Base-by-base conservation (phyloP, 1,140 invertebrate genomes). In the Wiebesia pumilae region DNA sequence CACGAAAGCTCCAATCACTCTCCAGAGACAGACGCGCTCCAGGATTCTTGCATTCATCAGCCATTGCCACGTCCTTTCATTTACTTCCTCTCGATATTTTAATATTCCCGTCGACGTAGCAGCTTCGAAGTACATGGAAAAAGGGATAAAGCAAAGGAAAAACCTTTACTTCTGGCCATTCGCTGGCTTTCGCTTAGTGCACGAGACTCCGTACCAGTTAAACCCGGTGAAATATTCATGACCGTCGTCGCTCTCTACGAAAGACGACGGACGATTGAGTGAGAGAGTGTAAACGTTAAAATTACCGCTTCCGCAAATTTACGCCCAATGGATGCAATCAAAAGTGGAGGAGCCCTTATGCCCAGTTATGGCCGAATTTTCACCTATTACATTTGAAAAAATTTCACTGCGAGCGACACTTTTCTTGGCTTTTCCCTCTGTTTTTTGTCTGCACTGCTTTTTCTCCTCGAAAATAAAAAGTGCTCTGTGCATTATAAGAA, bases 11-110 rank as follows among this genome's bases (percentile, higher is more conserved):
- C 87, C 86, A 51, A 80, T 79, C 67, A 62, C 43, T 21, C 40
- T 73, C 71, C 65, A 47, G 43, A 6, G 43, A 47, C 43, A 47
- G 43, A 47, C n/a, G n/a, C 43, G 43, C 43, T 47, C 43, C 43
- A 47, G 43, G 43, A 47, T 47, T 47, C 43, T 47, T 47, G 43
- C 85, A 87, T 87, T 85, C 83, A 30, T 83, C 62, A 43, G 54
- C 43, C 75, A 86, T 81, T 81, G 67, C 85, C 54, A 62, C 88
- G 73, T 73, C 75, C 69, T 88, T 88, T 89, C 88, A 89, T 90
- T 89, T 87, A 88, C 80, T 85, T 87, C 83, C 87, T 89, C 89
- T 89, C 89, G 89, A 90, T 90, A 90, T 91, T 91, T 90, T 90
- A 91, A 91, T 91, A 91, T 90, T 89, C 90, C 43, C 65, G 65